These are phyloP conservation scores for Dolichotis patagonum DNA, from an alignment of 2,113 vertebrate species.

Conservation along the genomic window DNA sequence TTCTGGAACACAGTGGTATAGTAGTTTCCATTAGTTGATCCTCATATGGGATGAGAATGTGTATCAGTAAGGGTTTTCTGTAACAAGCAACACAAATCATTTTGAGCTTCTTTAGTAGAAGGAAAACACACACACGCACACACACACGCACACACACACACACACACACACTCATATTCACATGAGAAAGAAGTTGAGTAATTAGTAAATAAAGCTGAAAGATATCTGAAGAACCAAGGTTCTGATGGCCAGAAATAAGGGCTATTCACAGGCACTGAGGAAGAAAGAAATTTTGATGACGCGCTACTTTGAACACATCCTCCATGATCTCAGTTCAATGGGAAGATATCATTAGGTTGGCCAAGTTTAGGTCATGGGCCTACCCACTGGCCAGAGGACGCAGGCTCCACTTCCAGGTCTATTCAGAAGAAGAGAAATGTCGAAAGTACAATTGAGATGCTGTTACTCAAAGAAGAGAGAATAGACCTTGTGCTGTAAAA, in stretches of 20 bases:
- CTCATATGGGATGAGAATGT: neutral
- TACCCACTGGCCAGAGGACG: neutral
- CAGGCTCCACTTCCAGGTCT: neutral
- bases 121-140: neutral
- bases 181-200: neutral
- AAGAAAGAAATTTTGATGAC: neutral
- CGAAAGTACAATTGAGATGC: neutral
- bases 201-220: neutral
- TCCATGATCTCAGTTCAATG: neutral
- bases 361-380: neutral
- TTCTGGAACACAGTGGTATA: neutral
- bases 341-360: neutral
- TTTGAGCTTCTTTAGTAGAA: neutral
- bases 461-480: neutral
- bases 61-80: neutral
- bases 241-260: neutral
- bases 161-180: neutral
- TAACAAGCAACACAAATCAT: neutral
- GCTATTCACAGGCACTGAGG: neutral
- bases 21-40: neutral
- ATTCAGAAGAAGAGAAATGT: neutral
- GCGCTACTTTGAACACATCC: neutral
- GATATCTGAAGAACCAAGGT: neutral
- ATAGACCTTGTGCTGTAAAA: neutral
- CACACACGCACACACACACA: neutral